These are phyloP conservation scores for Steatornis caripensis DNA, from an alignment of 2,113 vertebrate species.

Conservation along the genomic window DNA sequence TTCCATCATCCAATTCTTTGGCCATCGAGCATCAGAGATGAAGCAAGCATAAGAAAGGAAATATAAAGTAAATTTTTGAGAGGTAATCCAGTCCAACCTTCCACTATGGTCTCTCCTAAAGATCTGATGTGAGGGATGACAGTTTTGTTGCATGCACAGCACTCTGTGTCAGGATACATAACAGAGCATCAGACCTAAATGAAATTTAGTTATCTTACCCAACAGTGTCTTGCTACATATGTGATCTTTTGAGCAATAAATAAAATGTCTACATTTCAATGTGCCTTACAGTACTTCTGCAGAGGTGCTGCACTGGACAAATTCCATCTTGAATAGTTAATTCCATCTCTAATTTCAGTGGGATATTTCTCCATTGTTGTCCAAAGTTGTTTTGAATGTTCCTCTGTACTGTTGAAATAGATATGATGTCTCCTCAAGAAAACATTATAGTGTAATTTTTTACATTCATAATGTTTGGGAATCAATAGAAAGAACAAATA, in stretches of 20 bases:
- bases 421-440: background rate
- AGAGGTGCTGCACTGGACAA: background rate
- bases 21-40: background rate
- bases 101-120: background rate
- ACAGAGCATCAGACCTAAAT: background rate
- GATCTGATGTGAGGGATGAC: background rate
- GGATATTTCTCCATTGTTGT: background rate
- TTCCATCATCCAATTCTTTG: background rate
- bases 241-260: background rate
- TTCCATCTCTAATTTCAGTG: background rate
- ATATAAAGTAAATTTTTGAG: background rate
- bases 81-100: background rate
- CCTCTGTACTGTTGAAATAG: background rate
- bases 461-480: background rate
- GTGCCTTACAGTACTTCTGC: background rate
- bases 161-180: background rate
- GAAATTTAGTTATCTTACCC: background rate
- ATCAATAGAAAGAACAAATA: background rate
- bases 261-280: background rate
- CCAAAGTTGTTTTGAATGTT: background rate
- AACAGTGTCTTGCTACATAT: background rate
- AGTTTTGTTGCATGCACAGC: background rate
- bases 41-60: background rate
- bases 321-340: background rate
- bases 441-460: background rate